Base-by-base conservation (phyloP, 2,888 invertebrate species). In the Chymomyza fuscimana region DNA sequence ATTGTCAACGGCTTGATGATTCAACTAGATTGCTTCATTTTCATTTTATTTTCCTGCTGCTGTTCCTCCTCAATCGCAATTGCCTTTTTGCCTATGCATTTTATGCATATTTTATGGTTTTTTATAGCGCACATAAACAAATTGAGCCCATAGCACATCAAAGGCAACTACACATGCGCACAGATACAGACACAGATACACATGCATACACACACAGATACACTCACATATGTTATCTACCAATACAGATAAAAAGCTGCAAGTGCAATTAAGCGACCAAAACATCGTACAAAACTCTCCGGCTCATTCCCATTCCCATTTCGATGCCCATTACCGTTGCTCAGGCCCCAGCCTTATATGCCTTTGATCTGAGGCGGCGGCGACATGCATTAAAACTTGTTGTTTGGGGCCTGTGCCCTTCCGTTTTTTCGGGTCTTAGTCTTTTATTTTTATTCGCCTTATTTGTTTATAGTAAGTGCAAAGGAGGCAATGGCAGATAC, bases 101-200 rank as follows among this genome's bases (percentile, higher is more conserved):
- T 84, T 82, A 85, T 84, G 83, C 83, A 85, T 87, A 85, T 87
- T 84, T 84, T 85, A 84, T 82, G 82, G 74, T 74, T 82, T 83
- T 83, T 84, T 87, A 84, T 85, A 80, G 82, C 69, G 69, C 81
- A 70, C 76, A 82, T 83, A 86, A 83, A 86, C 83, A 83, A 81
- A 81, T 32, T 81, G 36, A 32, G 32, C 61, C 68, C 67, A 69
- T 10, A 68, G 62, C 78, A 81, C 70, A 69, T 73, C 74, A 73
- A 64, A 74, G 76, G 67, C 76, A 29, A 76, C 67, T 72, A 76
- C 76, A 76, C 76, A 76, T 76, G 75, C 75, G 75, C 75, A 25
- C 22, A 19, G 15, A 10, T 6, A 58, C 19, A 54, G 50, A 61
- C 36, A 9, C n/a, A n/a, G 1, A 19, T 3, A 5, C 63, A 59